Conservation (phyloP, 2,113 vertebrate species). For the Callocephalon fimbriatum region DNA sequence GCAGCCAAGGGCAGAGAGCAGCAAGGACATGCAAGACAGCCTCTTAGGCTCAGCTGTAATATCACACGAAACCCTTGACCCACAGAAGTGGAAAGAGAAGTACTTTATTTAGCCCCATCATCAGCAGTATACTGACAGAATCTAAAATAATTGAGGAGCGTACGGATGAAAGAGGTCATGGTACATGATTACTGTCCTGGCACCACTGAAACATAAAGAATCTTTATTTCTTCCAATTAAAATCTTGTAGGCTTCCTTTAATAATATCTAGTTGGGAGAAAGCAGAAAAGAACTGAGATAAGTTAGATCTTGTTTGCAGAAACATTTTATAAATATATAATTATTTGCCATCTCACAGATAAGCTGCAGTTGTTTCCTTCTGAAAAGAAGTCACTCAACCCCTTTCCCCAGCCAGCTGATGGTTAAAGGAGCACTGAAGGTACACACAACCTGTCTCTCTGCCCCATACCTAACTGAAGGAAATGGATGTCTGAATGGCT, state of each 20-base stretch:
- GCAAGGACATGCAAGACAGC: background rate
- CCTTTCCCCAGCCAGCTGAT: no score
- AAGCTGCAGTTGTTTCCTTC: no score
- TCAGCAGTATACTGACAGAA: background rate
- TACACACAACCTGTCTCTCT: no score
- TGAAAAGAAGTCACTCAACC: no score
- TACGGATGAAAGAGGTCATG: background rate
- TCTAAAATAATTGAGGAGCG: fast-evolving
- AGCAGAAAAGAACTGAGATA: background rate
- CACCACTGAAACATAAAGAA: background rate
- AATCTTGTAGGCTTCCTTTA: background rate
- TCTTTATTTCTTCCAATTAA: background rate
- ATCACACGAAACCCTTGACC: background rate
- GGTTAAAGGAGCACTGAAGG: no score
- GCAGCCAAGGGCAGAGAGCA: background rate
- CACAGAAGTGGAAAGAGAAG: background rate
- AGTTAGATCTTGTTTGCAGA: background rate
- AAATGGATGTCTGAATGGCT: no score
- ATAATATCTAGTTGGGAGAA: fast-evolving
- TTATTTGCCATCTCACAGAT: background rate
- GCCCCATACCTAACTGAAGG: no score
- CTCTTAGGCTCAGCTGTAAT: background rate
- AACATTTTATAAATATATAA: background rate
- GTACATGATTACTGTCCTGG: background rate
- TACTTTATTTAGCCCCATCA: background rate